Conservation (phyloP, 1,140 invertebrate genomes). For the Dryas iulia region DNA sequence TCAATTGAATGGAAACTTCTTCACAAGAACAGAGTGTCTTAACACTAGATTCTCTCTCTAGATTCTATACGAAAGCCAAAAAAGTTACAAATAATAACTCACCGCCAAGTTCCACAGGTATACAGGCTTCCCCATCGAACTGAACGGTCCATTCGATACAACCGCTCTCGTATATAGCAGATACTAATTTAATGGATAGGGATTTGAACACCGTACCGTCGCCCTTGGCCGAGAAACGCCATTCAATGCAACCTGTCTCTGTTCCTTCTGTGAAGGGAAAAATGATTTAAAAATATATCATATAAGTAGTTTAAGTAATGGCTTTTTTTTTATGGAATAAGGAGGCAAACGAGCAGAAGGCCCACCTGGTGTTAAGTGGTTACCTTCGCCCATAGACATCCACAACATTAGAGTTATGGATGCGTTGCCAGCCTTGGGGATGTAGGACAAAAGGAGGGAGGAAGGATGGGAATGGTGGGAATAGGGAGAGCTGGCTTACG, state of each 20-base stretch:
- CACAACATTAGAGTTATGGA: too few relatives aligned
- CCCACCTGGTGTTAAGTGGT: too few relatives aligned
- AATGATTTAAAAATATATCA: background rate
- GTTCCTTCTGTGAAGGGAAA: slow-evolving; percentile 39
- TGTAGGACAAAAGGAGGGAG: too few relatives aligned
- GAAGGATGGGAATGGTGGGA: too few relatives aligned
- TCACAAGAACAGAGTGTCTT: background rate
- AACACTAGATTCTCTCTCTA: background rate
- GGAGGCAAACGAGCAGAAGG: too few relatives aligned
- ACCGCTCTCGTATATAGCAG: slow-evolving; percentile 40
- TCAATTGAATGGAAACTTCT: too few relatives aligned
- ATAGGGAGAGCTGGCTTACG: too few relatives aligned
- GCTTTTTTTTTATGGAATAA: too few relatives aligned
- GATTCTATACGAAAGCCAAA: too few relatives aligned
- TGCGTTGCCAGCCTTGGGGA: too few relatives aligned
- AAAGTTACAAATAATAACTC: slow-evolving; percentile 7
- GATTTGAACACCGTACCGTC: slow-evolving; percentile 29
- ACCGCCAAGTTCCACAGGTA: slow-evolving; percentile 17
- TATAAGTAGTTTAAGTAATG: too few relatives aligned
- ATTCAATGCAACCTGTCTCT: slow-evolving; percentile 34
- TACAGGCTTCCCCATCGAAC: slow-evolving; percentile 40
- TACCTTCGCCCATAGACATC: too few relatives aligned
- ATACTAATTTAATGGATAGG: slow-evolving; percentile 13
- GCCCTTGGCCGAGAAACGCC: slow-evolving; percentile 32
- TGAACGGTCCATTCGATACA: slow-evolving; percentile 37